Evolutionary conservation across 1,140 invertebrate genomes (phyloP).

Genomic region (Euura lappo): DNA sequence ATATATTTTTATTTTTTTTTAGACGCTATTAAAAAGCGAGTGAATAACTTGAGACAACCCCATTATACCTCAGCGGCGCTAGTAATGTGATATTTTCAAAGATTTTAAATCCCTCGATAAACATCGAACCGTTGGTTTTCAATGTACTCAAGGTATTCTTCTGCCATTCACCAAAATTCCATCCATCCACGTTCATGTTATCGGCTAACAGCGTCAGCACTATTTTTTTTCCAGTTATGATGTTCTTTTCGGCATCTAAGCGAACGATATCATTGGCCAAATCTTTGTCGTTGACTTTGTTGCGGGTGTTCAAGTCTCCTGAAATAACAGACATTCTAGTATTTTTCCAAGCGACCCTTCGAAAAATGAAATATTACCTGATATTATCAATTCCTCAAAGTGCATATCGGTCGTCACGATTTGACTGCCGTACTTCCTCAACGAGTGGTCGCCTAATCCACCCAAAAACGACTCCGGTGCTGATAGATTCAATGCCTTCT

Average conservation of each 20-base stretch:
- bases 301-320: constrained; percentile 28
- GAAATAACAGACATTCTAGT: neutral
- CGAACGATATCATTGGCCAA: constrained; percentile 39
- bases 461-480: constrained; percentile 28
- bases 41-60: neutral
- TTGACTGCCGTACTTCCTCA: constrained; percentile 35
- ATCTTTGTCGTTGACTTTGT: constrained; percentile 41
- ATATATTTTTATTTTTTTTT: neutral
- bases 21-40: neutral
- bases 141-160: constrained; percentile 27
- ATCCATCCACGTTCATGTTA: constrained; percentile 32
- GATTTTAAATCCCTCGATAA: constrained; percentile 37
- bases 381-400: constrained; percentile 31
- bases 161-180: constrained; percentile 33
- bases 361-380: constrained; percentile 22
- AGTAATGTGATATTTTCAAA: constrained; percentile 33
- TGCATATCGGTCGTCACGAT: constrained; percentile 31
- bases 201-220: constrained; percentile 27
- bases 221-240: constrained; percentile 38
- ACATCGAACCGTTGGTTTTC: constrained; percentile 17
- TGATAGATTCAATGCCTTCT: constrained; percentile 25
- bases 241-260: constrained; percentile 30
- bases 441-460: constrained; percentile 36
- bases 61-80: constrained; percentile 29
- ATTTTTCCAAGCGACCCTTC: constrained; percentile 1